Evolutionary conservation across 2,113 vertebrate genomes (phyloP).

Genomic region (Accipiter virgatus): DNA sequence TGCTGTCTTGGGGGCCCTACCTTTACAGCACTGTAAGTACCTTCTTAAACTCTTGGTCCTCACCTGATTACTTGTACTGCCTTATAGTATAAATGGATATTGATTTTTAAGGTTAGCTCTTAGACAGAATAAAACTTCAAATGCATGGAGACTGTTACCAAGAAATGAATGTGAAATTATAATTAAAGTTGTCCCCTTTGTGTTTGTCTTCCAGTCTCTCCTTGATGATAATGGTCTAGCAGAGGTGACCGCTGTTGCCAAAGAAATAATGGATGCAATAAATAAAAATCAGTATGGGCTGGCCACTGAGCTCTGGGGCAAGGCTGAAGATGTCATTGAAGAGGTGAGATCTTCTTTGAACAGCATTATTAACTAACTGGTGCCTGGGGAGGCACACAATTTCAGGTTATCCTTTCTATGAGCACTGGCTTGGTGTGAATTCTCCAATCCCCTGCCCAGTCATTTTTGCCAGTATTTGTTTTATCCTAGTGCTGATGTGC

Average conservation of each 20-base stretch:
- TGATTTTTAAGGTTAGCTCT: not conserved
- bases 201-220: constrained; percentile 82
- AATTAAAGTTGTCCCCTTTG: not conserved
- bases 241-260: constrained; percentile 81
- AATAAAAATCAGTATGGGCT: constrained; percentile 73
- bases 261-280: constrained; percentile 81
- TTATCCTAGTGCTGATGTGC: not conserved
- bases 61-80: not conserved
- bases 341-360: constrained; percentile 71
- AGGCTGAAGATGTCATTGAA: constrained; percentile 82
- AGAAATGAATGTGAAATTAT: not conserved
- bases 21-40: constrained; percentile 92
- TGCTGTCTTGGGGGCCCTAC: constrained; percentile 94
- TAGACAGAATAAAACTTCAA: not conserved
- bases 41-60: not conserved
- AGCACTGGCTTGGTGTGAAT: not conserved
- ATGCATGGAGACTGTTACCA: not conserved
- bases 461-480: not conserved
- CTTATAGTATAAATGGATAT: not conserved
- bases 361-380: not conserved
- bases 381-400: not conserved
- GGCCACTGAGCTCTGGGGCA: constrained; percentile 88
- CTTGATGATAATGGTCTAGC: constrained; percentile 87
- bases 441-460: not conserved
- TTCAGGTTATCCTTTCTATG: not conserved